These are phyloP conservation scores for Dryadula phaetusa DNA, from an alignment of 2,888 invertebrate species.

Conservation along the genomic window DNA sequence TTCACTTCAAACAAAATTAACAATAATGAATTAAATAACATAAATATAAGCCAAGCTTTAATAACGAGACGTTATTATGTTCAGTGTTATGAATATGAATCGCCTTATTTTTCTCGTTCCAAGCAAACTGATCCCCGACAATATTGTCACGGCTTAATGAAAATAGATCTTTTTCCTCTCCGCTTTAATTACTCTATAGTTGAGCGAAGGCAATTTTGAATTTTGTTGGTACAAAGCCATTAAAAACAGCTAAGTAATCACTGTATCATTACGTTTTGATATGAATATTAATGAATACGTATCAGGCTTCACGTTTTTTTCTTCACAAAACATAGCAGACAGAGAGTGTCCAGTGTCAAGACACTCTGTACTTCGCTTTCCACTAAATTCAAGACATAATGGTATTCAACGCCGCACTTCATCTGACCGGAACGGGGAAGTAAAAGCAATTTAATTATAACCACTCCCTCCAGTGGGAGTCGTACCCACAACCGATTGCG, in stretches of 20 bases:
- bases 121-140: constrained; percentile 45
- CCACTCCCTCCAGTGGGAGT: too few species aligned
- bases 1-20: constrained; percentile 1
- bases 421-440: too few species aligned
- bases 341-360: too few species aligned
- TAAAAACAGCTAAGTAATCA: constrained; percentile 35
- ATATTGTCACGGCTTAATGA: constrained; percentile 48
- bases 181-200: constrained; percentile 45
- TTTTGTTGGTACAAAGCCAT: constrained; percentile 34
- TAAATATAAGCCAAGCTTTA: neutral
- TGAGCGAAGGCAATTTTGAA: constrained; percentile 38
- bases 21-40: constrained; percentile 11
- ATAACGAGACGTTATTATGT: constrained; percentile 19
- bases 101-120: constrained; percentile 45
- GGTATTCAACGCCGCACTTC: too few species aligned
- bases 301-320: too few species aligned
- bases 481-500: too few species aligned
- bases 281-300: constrained; percentile 30
- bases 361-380: too few species aligned
- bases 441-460: too few species aligned
- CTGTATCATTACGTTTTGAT: constrained; percentile 25
- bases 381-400: too few species aligned
- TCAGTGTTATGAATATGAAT: constrained; percentile 52
- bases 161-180: constrained; percentile 48
- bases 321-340: too few species aligned